Conservation (phyloP, 2,888 invertebrate genomes). For the Meganola albula region DNA sequence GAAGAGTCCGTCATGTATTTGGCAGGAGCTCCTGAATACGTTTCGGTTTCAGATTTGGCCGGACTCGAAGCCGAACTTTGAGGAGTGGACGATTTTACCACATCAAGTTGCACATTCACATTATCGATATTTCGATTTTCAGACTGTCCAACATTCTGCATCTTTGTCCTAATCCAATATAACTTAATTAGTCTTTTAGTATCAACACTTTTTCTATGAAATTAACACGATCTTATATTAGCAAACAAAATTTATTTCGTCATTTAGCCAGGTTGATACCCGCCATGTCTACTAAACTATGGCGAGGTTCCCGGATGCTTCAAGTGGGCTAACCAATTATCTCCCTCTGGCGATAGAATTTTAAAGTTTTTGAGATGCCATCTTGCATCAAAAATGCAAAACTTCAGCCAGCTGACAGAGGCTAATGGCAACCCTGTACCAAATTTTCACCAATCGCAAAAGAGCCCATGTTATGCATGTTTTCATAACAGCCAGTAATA, state of each 20-base stretch:
- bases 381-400: constrained; percentile 52
- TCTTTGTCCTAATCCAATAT: constrained; percentile 84
- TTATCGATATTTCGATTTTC: constrained; percentile 90
- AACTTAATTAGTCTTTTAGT: constrained; percentile 76
- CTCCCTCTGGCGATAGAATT: constrained; percentile 63
- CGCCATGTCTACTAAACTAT: constrained; percentile 91
- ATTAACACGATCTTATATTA: constrained; percentile 76
- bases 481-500: constrained; percentile 10
- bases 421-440: not conserved
- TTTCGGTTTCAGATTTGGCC: constrained; percentile 91
- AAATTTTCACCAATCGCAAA: no score
- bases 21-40: constrained; percentile 89
- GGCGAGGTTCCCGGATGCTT: constrained; percentile 84
- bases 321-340: constrained; percentile 76
- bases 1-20: constrained; percentile 96
- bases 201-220: constrained; percentile 74
- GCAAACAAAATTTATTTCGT: constrained; percentile 79
- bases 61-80: constrained; percentile 90
- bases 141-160: constrained; percentile 94
- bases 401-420: no score
- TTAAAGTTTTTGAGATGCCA: constrained; percentile 59
- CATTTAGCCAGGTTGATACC: constrained; percentile 83
- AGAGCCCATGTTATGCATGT: no score
- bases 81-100: constrained; percentile 87
- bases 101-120: constrained; percentile 85